Percentiles rank a stretch among this genome's conserved stretches.
These are phyloP conservation scores for Halictus quadricinctus DNA, from an alignment of 2,888 invertebrate species.

Conservation along the genomic window DNA sequence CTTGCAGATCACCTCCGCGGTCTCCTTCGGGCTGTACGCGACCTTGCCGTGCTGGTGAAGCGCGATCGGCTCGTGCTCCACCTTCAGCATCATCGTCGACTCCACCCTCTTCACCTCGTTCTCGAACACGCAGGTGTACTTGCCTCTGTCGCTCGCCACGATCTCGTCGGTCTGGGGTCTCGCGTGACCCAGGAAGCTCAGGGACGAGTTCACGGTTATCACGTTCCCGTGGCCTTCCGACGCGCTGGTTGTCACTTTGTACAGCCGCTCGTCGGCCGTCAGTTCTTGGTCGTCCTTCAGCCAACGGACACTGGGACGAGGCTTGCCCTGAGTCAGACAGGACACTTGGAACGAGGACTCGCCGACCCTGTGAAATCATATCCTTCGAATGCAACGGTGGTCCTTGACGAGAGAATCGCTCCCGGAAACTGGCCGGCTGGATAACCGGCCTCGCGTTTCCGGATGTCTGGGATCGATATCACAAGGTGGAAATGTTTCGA, in stretches of 20 bases:
- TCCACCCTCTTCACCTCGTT: slow-evolving; percentile 95
- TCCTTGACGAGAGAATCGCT: neutral
- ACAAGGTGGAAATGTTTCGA: neutral
- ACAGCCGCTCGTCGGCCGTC: slow-evolving; percentile 89
- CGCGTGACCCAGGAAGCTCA: slow-evolving; percentile 91
- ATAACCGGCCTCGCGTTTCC: neutral
- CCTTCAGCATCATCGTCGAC: slow-evolving; percentile 94
- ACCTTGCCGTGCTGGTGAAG: slow-evolving; percentile 94
- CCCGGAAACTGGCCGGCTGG: neutral
- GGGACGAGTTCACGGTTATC: slow-evolving; percentile 91
- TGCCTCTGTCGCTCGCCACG: slow-evolving; percentile 92
- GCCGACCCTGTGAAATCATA: slow-evolving; percentile 85
- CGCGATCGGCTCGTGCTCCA: slow-evolving; percentile 95
- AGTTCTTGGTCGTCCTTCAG: slow-evolving; percentile 92
- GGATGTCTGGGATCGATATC: neutral
- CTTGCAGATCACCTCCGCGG: slow-evolving; percentile 93
- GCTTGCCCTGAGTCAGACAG: slow-evolving; percentile 95
- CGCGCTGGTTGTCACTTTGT: slow-evolving; percentile 91
- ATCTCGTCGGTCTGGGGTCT: slow-evolving; percentile 90
- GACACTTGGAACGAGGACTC: slow-evolving; percentile 91
- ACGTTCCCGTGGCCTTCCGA: slow-evolving; percentile 91
- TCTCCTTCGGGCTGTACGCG: slow-evolving; percentile 92
- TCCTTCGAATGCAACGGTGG: neutral
- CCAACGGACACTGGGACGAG: slow-evolving; percentile 93
- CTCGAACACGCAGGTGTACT: slow-evolving; percentile 93